Percentiles rank a stretch among this genome's conserved stretches.
phyloP scores from a whole-genome alignment of 1,140 invertebrate genomes.

The Cepaea nemoralis region DNA sequence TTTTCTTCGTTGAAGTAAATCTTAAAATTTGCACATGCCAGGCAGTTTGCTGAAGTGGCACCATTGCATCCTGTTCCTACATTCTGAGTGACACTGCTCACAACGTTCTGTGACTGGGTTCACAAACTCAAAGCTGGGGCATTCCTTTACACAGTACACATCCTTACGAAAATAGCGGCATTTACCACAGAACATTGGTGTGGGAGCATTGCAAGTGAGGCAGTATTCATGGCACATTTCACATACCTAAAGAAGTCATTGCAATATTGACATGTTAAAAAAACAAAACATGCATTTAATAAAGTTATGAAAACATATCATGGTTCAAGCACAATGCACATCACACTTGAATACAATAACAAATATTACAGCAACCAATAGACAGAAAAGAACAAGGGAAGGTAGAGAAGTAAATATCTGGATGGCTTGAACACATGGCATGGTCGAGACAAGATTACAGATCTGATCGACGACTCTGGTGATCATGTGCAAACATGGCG shows the following conservation, averaged over 20 bases:
- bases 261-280: no score
- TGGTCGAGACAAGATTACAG: no score
- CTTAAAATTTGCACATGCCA: constrained; percentile 87
- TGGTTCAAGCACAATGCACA: no score
- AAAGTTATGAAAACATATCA: no score
- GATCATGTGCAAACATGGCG: no score
- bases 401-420: no score
- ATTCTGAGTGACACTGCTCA: constrained; percentile 78
- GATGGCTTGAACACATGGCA: no score
- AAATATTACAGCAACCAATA: no score
- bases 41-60: constrained; percentile 82
- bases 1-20: constrained; percentile 76
- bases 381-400: no score
- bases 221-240: constrained; percentile 88
- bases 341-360: no score
- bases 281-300: no score
- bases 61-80: constrained; percentile 87
- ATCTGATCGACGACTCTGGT: no score
- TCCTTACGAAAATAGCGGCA: constrained; percentile 56
- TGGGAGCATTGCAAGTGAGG: constrained; percentile 85
- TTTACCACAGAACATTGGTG: constrained; percentile 49
- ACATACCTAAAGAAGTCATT: constrained; percentile 63
- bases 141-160: constrained; percentile 81
- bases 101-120: constrained; percentile 48
- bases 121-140: constrained; percentile 69